Evolutionary conservation across 2,113 vertebrate genomes (phyloP).

Genomic region (Cochlearius cochlearius): DNA sequence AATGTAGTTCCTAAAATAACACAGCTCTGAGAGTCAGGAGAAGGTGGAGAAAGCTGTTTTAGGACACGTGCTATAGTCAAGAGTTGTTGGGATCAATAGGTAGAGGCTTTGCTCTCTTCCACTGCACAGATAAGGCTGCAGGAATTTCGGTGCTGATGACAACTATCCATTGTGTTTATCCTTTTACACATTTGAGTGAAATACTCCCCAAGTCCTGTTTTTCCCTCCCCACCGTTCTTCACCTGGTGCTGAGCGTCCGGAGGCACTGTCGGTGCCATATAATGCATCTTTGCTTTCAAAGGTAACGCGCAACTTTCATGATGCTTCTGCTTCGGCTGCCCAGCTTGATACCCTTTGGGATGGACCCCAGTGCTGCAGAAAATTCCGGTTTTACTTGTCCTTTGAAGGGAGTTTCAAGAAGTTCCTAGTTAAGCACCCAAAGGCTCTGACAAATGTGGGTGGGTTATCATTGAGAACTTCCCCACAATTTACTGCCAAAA

Average conservation of each 20-base stretch:
- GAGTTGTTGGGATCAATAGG: neutral
- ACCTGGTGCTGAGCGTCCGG: rapidly evolving
- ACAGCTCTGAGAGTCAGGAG: neutral
- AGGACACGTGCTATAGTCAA: neutral
- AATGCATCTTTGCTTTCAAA: neutral
- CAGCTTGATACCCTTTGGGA: neutral
- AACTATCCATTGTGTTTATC: neutral
- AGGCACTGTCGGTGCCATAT: neutral
- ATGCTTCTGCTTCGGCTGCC: neutral
- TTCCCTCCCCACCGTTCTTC: neutral
- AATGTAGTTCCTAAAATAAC: neutral
- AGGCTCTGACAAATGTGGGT: neutral
- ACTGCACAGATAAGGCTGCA: neutral
- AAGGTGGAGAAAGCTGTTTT: neutral
- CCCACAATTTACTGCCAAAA: neutral
- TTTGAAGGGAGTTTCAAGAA: neutral
- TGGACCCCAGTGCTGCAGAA: neutral
- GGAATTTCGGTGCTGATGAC: neutral
- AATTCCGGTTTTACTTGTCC: neutral
- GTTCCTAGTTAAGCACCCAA: neutral
- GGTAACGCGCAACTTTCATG: neutral
- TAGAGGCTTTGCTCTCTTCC: neutral
- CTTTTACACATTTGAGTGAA: neutral
- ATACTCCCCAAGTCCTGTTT: neutral
- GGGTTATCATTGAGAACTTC: neutral